Conservation (phyloP, 2,888 invertebrate species). For the Escarpia spicata region DNA sequence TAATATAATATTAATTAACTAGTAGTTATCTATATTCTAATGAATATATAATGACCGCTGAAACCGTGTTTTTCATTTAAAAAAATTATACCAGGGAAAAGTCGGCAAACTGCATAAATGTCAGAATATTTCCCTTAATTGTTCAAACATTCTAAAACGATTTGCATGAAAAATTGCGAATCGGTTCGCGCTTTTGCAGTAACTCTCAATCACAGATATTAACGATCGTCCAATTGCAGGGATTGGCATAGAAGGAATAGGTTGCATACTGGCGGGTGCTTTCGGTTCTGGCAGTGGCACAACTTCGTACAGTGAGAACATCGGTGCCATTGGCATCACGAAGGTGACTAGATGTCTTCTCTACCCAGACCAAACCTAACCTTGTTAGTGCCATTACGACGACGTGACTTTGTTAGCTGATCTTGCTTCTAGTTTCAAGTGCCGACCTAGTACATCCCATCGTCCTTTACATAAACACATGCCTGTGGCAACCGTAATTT, state of each 20-base stretch:
- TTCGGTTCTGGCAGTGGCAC: slow-evolving; percentile 90
- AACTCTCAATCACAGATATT: not conserved
- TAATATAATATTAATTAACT: too few species aligned
- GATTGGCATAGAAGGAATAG: slow-evolving; percentile 80
- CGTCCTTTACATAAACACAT: not conserved
- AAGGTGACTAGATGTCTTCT: slow-evolving; percentile 69
- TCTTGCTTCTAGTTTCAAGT: not conserved
- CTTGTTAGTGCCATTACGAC: not conserved
- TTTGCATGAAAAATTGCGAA: not conserved
- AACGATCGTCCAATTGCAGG: slow-evolving; percentile 44
- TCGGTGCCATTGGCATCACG: slow-evolving; percentile 88
- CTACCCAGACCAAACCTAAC: not conserved
- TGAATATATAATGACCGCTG: too few species aligned
- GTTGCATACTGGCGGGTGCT: slow-evolving; percentile 84
- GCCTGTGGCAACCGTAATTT: not conserved
- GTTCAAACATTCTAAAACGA: not conserved
- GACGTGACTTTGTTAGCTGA: not conserved
- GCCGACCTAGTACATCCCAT: not conserved
- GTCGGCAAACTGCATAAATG: not conserved
- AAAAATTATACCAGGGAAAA: too few species aligned
- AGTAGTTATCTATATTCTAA: too few species aligned
- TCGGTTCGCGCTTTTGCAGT: not conserved
- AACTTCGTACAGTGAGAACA: slow-evolving; percentile 90
- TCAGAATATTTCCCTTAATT: not conserved
- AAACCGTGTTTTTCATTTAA: too few species aligned